Base-by-base conservation (phyloP, 2,888 invertebrate genomes). In the Helleia helle region DNA sequence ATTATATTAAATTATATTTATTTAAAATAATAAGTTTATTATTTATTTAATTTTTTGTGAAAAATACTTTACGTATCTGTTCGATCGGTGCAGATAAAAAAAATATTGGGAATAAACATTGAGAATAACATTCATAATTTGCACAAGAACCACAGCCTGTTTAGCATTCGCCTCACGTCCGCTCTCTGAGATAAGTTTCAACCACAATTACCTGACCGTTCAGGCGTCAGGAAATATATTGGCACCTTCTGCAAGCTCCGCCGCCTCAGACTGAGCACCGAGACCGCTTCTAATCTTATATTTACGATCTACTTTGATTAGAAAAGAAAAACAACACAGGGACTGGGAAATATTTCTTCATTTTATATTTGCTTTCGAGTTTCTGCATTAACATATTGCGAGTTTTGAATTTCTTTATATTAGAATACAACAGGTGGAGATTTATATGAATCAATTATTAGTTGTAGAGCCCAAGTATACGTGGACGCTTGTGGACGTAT, bases 121-220 rank as follows among this genome's bases (percentile, higher is more conserved):
- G 50, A 48, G 51, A 52, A 58, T 59, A 61, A 56, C 63, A 64
- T 69, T 79, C 69, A 71, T 76, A 75, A 83, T 79, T 79, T 79
- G 69, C 65, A 58, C 62, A 65, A 67, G 63, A 65, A 57, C 65
- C 60, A 61, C 59, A 59, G 59, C 58, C 62, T 59, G 57, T 64
- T 75, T 70, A 58, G 65, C 70, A 80, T 79, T 79, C 79, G 48
- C 62, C 64, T 72, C 79, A 80, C 79, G 79, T 71, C 57, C 65
- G 62, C 69, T 70, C 63, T 68, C 70, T 66, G 70, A 80, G 80
- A 80, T 80, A 81, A 80, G 77, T 79, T 79, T 74, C 76, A 75
- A 64, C 77, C 77, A 77, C 79, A 81, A 81, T 77, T 77, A 81
- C 79, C 77, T 73, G 79, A 73, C 75, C 77, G 79, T 70, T 77